These are phyloP conservation scores for Xiphorhynchus erythropygius DNA, from an alignment of 2,797 vertebrate species.

Conservation along the genomic window DNA sequence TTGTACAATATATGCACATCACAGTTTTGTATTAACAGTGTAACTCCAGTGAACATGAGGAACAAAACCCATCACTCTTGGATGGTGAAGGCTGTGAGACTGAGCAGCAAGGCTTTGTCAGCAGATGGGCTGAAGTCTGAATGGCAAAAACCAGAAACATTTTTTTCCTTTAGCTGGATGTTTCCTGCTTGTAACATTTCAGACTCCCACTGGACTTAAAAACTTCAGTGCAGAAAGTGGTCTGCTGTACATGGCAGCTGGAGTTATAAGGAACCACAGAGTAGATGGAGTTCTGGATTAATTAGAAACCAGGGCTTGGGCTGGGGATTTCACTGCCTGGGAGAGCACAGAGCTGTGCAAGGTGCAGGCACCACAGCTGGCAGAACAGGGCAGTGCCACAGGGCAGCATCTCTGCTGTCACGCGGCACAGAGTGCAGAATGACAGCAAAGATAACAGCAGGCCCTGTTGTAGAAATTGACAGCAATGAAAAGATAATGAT, in stretches of 20 bases:
- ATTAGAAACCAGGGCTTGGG: accelerated
- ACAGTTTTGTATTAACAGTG: background rate
- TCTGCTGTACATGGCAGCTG: background rate
- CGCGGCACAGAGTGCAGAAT: accelerated
- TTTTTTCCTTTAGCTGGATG: background rate
- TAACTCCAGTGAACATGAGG: background rate
- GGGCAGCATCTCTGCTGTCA: background rate
- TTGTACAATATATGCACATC: background rate
- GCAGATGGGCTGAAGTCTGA: background rate
- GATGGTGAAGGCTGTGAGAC: background rate
- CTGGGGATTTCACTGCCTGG: background rate
- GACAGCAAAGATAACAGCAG: background rate
- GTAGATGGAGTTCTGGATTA: background rate
- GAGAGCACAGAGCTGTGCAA: background rate
- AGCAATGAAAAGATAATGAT: background rate
- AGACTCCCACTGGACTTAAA: background rate
- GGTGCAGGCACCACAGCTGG: background rate
- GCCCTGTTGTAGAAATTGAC: background rate
- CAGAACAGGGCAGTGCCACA: background rate
- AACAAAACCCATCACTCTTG: background rate
- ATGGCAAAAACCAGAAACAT: background rate
- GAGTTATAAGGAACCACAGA: background rate
- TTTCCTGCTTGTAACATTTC: background rate
- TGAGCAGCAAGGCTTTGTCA: background rate
- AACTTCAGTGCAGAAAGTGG: background rate